phyloP scores from a whole-genome alignment of 2,888 invertebrate species.

The Oxytorus armatus region DNA sequence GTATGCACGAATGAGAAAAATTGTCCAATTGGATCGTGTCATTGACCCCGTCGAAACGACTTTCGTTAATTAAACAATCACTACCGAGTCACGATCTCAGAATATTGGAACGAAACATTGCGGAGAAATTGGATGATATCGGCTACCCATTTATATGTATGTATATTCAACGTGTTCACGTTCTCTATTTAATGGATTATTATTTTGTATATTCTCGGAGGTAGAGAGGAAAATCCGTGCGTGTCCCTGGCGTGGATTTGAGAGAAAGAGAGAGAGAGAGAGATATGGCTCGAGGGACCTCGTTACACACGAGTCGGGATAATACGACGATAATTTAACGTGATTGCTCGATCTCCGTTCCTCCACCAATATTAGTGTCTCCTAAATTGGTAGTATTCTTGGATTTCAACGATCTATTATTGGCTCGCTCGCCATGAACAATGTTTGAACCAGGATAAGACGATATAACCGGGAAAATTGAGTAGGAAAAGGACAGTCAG shows the following conservation, averaged over 20 bases:
- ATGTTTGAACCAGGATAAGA: conserved; percentile 31
- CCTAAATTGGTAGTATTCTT: conserved; percentile 16
- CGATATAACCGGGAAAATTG: conserved; percentile 43
- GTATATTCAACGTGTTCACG: conserved; percentile 5
- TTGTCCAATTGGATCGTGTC: conserved; percentile 81
- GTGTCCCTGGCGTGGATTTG: neutral
- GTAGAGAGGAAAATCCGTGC: conserved; percentile 15
- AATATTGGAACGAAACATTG: conserved; percentile 58
- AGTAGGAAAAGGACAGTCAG: conserved; percentile 15
- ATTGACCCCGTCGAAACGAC: conserved; percentile 78
- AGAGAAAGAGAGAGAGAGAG: conserved; percentile 7
- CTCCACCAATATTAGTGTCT: conserved; percentile 11
- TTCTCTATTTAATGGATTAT: conserved; percentile 53
- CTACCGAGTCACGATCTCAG: conserved; percentile 50
- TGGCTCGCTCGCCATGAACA: conserved; percentile 39
- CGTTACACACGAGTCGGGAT: conserved; percentile 55
- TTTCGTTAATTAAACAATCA: conserved; percentile 75
- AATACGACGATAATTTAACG: conserved; percentile 62
- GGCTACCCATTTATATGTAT: neutral
- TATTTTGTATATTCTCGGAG: conserved; percentile 48
- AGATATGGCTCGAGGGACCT: conserved; percentile 60
- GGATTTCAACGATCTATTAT: conserved; percentile 39
- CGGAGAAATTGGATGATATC: conserved; percentile 40
- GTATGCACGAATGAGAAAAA: conserved; percentile 74
- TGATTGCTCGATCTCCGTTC: conserved; percentile 49